phyloP scores from a whole-genome alignment of 2,113 vertebrate species.

The Mustela lutreola region DNA sequence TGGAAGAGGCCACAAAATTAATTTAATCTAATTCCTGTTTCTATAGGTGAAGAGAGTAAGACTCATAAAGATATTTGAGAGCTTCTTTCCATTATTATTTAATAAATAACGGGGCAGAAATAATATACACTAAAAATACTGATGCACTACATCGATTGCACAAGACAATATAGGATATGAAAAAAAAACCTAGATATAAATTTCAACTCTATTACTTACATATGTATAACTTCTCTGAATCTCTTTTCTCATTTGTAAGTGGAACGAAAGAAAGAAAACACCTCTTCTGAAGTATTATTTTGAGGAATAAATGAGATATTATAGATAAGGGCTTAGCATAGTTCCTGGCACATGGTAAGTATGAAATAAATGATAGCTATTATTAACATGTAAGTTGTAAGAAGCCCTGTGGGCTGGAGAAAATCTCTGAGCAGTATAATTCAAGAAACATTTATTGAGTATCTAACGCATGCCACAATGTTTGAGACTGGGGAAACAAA shows the following conservation, averaged over 20 bases:
- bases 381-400: background rate
- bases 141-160: background rate
- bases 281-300: background rate
- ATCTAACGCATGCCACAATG: background rate
- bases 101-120: slow-evolving; percentile 31
- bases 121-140: slow-evolving; percentile 27
- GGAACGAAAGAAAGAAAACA: background rate
- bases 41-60: background rate
- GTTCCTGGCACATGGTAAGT: background rate
- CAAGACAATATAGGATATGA: background rate
- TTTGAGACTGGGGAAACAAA: slow-evolving; percentile 54
- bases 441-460: slow-evolving; percentile 39
- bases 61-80: slow-evolving; percentile 4
- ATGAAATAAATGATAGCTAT: slow-evolving; percentile 15
- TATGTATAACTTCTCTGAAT: background rate
- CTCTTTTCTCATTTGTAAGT: background rate
- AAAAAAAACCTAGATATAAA: background rate
- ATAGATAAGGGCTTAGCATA: background rate
- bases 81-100: slow-evolving; percentile 2
- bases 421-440: background rate
- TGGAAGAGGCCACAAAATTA: background rate
- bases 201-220: background rate
- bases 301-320: background rate
- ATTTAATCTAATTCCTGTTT: background rate
- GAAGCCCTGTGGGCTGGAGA: background rate